These are phyloP conservation scores for Drosophila tropicalis DNA, from an alignment of 1,140 invertebrate genomes.

Conservation along the genomic window DNA sequence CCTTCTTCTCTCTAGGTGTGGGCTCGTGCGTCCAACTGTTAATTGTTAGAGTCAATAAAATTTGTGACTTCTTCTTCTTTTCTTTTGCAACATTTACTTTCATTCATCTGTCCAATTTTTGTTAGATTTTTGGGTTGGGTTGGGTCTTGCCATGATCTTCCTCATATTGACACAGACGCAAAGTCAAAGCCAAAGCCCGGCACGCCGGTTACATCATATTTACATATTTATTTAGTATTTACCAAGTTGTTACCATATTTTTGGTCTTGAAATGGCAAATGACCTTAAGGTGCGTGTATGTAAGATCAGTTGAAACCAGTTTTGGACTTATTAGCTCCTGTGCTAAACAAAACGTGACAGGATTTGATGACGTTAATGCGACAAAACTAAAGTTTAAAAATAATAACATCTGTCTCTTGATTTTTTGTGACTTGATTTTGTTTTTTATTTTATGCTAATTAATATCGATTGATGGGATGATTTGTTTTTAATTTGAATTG, in stretches of 20 bases:
- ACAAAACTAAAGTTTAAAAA: constrained; percentile 10
- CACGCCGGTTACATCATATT: constrained; percentile 67
- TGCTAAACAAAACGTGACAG: constrained; percentile 32
- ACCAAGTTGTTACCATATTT: constrained; percentile 43
- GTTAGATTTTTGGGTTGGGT: constrained; percentile 66
- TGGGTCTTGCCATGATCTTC: constrained; percentile 25
- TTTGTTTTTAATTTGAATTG: not conserved
- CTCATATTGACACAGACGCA: constrained; percentile 29
- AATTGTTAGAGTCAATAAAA: constrained; percentile 52
- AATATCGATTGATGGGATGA: constrained; percentile 6
- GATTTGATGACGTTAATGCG: constrained; percentile 21
- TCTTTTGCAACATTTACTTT: constrained; percentile 65
- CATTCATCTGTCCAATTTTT: constrained; percentile 55
- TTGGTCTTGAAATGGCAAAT: constrained; percentile 64
- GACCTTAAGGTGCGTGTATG: constrained; percentile 49
- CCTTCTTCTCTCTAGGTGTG: constrained; percentile 18
- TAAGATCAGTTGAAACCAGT: constrained; percentile 31
- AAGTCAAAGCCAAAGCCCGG: constrained; percentile 50
- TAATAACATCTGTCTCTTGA: not conserved
- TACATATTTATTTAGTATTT: constrained; percentile 41
- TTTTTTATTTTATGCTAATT: constrained; percentile 53
- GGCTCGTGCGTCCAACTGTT: constrained; percentile 44
- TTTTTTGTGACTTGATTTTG: constrained; percentile 31
- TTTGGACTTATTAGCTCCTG: constrained; percentile 3
- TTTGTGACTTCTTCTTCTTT: constrained; percentile 33